Percentiles rank a stretch among this genome's conserved stretches.
These are phyloP conservation scores for Rhyacichthys aspro DNA, from an alignment of 2,797 vertebrate species.

Conservation along the genomic window DNA sequence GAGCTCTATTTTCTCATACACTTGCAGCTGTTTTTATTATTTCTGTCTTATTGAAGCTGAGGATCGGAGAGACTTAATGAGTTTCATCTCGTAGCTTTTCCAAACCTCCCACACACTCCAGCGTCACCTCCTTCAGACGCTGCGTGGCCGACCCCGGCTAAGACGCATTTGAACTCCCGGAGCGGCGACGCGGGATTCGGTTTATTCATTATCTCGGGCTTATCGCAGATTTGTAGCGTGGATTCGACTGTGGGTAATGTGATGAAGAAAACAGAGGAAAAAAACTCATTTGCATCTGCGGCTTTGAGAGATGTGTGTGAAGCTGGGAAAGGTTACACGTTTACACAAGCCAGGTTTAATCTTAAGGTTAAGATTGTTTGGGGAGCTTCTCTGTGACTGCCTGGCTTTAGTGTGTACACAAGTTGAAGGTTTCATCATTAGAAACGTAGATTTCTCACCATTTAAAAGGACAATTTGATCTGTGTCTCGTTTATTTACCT, in stretches of 20 bases:
- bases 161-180: conserved; percentile 25
- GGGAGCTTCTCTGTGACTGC: no score
- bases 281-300: conserved; percentile 13
- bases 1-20: conserved; percentile 49
- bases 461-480: no score
- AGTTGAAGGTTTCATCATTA: no score
- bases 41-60: conserved; percentile 66
- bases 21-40: conserved; percentile 63
- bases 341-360: no score
- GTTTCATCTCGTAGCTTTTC: conserved; percentile 64
- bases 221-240: conserved; percentile 8
- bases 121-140: conserved; percentile 46
- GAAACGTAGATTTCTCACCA: no score
- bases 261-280: conserved; percentile 13
- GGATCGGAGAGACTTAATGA: conserved; percentile 71
- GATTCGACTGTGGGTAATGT: conserved; percentile 3
- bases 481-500: no score
- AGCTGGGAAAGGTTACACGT: no score
- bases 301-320: conserved; percentile 14
- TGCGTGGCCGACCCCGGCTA: conserved; percentile 4
- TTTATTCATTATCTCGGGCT: conserved; percentile 37
- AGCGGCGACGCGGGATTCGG: conserved; percentile 17
- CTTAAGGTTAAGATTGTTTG: no score
- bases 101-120: conserved; percentile 54
- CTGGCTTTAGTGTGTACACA: no score